Conservation (phyloP, 2,113 vertebrate genomes). For the Gasterosteus aculeatus region DNA sequence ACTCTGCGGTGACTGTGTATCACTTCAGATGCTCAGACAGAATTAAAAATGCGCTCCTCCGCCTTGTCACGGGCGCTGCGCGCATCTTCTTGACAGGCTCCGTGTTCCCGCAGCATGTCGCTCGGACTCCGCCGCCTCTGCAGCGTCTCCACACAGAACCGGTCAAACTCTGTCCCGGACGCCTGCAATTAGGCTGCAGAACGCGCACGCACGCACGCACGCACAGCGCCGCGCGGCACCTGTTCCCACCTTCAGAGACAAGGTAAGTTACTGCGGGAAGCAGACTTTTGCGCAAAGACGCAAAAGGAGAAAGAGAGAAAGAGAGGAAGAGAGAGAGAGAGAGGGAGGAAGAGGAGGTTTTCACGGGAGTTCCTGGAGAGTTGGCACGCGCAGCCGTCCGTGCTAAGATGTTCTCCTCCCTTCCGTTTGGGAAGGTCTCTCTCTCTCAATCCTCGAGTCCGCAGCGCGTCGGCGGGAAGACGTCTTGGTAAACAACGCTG, state of each 20-base stretch:
- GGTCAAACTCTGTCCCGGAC: slow-evolving; percentile 34
- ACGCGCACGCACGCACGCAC: background rate
- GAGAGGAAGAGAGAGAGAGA: too few relatives aligned
- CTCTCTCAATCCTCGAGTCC: slow-evolving; percentile 44
- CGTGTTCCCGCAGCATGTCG: slow-evolving; percentile 56
- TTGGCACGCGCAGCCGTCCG: slow-evolving; percentile 44
- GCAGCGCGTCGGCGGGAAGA: slow-evolving; percentile 74
- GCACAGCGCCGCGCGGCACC: slow-evolving; percentile 43
- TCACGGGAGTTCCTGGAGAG: slow-evolving; percentile 47
- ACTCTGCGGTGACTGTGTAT: slow-evolving; percentile 63
- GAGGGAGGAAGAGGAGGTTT: background rate
- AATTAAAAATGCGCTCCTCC: slow-evolving; percentile 73
- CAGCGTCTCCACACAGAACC: slow-evolving; percentile 14
- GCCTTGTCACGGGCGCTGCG: slow-evolving; percentile 64
- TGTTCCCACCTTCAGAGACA: slow-evolving; percentile 54
- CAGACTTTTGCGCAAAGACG: background rate
- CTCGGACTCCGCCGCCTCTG: slow-evolving; percentile 51
- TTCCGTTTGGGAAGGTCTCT: slow-evolving; percentile 24
- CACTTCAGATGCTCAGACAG: slow-evolving; percentile 68
- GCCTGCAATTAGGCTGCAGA: slow-evolving; percentile 42
- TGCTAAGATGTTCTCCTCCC: slow-evolving; percentile 24
- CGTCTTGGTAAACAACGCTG: slow-evolving; percentile 59
- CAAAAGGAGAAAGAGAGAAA: background rate
- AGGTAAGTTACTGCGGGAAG: slow-evolving; percentile 63
- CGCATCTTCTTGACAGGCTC: slow-evolving; percentile 56